These are phyloP conservation scores for Chionomys nivalis DNA, from an alignment of 2,113 vertebrate genomes.

Conservation along the genomic window DNA sequence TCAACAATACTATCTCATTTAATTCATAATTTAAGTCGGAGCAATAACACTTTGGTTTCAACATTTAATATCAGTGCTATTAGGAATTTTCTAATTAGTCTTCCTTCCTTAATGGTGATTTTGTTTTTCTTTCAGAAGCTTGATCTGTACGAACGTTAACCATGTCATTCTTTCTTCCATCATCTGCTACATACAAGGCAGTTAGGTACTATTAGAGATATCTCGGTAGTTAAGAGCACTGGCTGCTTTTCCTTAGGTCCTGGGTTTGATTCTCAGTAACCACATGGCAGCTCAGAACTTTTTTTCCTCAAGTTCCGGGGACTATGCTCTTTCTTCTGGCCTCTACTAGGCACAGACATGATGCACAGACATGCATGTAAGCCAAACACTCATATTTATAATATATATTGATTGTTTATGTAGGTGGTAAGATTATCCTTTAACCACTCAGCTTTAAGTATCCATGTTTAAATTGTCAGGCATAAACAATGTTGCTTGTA, in stretches of 20 bases:
- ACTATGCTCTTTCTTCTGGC: not conserved
- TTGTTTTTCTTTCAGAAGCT: constrained; percentile 1
- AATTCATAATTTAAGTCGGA: not conserved
- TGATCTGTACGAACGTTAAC: not conserved
- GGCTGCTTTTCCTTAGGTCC: not conserved
- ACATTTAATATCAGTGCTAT: not conserved
- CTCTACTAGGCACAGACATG: not conserved
- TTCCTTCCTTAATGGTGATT: not conserved
- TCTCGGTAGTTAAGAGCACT: not conserved
- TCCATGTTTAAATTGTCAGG: constrained; percentile 38
- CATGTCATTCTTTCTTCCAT: constrained; percentile 34
- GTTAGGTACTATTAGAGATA: not conserved
- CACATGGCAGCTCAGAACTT: not conserved
- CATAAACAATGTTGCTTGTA: not conserved
- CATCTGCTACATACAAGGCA: not conserved
- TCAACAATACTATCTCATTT: constrained; percentile 30
- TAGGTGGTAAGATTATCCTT: constrained; percentile 40
- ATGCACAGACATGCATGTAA: not conserved
- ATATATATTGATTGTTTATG: constrained; percentile 1
- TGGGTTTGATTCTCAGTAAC: not conserved
- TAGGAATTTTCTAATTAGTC: constrained; percentile 16
- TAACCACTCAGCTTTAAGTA: constrained; percentile 36
- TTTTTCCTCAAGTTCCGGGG: not conserved
- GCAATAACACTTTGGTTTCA: constrained; percentile 55
- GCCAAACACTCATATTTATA: not conserved